Evolutionary conservation across 2,113 vertebrate species (phyloP).

Genomic region (Damaliscus lunatus): DNA sequence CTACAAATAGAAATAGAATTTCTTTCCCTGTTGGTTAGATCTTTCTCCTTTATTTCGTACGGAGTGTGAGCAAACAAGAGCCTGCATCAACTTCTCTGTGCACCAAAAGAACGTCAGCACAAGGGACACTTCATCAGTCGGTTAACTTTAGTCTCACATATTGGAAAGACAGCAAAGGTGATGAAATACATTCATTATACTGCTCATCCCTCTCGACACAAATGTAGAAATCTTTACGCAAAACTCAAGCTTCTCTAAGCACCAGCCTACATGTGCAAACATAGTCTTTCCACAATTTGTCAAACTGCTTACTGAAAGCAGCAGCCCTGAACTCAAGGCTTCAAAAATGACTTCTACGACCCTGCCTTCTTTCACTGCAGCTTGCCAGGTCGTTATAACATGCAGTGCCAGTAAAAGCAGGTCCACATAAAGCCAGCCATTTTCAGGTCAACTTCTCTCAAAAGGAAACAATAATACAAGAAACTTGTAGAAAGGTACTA

Average conservation of each 20-base stretch:
- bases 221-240: slow-evolving; percentile 4
- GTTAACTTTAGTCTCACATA: not conserved
- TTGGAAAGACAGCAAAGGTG: not conserved
- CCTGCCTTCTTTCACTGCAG: not conserved
- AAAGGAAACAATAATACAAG: slow-evolving; percentile 19
- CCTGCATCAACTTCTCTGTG: not conserved
- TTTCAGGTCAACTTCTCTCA: not conserved
- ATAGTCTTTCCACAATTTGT: not conserved
- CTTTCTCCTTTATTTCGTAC: not conserved
- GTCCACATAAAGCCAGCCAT: not conserved
- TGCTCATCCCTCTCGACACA: not conserved
- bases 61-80: not conserved
- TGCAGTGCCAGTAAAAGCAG: not conserved
- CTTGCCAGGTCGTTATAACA: not conserved
- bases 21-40: not conserved
- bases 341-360: not conserved
- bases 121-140: not conserved
- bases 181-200: not conserved
- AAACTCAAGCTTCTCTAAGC: not conserved
- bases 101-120: not conserved
- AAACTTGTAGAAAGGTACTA: not conserved
- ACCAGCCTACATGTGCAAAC: not conserved
- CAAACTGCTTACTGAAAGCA: not conserved
- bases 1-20: not conserved
- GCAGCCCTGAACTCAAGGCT: not conserved